Evolutionary conservation across 2,888 invertebrate genomes (phyloP), one percentile per base, ranked within the genome.

Genomic region (Steinernema hermaphroditum): DNA sequence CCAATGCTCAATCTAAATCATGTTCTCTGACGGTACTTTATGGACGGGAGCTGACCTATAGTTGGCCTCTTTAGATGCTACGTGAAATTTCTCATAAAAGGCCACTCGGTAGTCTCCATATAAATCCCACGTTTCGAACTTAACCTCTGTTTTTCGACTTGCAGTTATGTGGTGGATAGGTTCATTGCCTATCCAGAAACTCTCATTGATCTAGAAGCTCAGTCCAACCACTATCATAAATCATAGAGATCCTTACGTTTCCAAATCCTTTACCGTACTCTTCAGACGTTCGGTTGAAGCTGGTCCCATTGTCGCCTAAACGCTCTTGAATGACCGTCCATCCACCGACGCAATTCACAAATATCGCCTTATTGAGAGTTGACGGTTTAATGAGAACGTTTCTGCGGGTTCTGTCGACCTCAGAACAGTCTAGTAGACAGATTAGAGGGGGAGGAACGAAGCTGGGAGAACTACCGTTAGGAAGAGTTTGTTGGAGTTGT

Each of bases 191-290:
- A 73, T n/a, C 75, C 75, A 75, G 34, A 72, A 73, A 37, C 69
- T 29, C 57, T 82, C 69, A 74, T 83, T 34, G 74, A 83, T 32
- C 62, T 62, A 29, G 27, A 54, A 54, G 37, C 4, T 37, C 6
- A 37, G 6, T 37, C 4, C 6, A 37, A 37, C 4, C 37, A 12
- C 12, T 12, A n/a, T n/a, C n/a, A n/a, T n/a, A n/a, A n/a, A n/a
- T n/a, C 6, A 46, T 4, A 46, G 16, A 16, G 19, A 9, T 2
- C 16, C 62, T 32, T 29, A 49, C 62, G 82, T 82, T 24, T 75
- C 83, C 75, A 83, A 86, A 46, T 77, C 82, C 69, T 73, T 75
- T 14, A 79, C 82, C 74, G 80, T 83, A 49, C 75, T 85, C 71
- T 0, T 14, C 37, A 27, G 27, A 71, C 6, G 32, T 75, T 44